A percentile compares a stretch with the other conserved stretches of the same genome.
These are phyloP conservation scores for Littorina saxatilis DNA, from an alignment of 1,140 invertebrate genomes.

Conservation along the genomic window DNA sequence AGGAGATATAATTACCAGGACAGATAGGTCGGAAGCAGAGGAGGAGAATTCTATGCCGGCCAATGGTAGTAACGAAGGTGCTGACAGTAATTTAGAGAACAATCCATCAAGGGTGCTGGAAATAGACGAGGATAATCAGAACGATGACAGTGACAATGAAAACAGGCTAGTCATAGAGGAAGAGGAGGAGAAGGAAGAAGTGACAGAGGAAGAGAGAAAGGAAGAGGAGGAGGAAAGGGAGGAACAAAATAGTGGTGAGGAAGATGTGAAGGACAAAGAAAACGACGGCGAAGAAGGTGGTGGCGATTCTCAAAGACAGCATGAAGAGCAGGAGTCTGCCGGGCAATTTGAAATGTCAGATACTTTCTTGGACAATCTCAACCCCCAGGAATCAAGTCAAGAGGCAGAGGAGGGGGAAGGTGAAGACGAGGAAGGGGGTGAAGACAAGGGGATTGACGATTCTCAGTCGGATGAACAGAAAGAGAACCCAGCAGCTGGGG, in stretches of 20 bases:
- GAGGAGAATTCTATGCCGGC: not conserved
- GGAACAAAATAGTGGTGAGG: not conserved
- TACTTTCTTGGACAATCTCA: not conserved
- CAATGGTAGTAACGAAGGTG: not conserved
- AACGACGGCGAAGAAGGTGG: not conserved
- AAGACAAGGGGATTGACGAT: too few relatives aligned
- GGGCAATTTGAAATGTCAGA: not conserved
- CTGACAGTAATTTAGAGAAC: not conserved
- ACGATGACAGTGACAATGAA: not conserved
- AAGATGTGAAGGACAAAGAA: not conserved
- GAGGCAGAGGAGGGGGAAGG: not conserved
- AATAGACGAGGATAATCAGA: not conserved
- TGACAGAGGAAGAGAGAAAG: not conserved
- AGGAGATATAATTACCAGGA: slow-evolving; percentile 5
- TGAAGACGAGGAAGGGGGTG: not conserved
- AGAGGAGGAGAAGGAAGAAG: slow-evolving; percentile 1
- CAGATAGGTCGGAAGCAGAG: not conserved
- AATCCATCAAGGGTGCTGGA: not conserved
- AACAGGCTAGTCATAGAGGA: slow-evolving; percentile 22
- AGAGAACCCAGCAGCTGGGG: not conserved
- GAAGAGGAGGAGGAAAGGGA: not conserved
- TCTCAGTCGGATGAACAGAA: not conserved
- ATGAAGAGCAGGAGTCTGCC: not conserved
- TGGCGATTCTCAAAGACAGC: not conserved
- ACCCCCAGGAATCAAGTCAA: slow-evolving; percentile 4